Evolutionary conservation across 1,140 invertebrate genomes (phyloP), one percentile per base, ranked within the genome.

Genomic region (Berghia stephanieae): DNA sequence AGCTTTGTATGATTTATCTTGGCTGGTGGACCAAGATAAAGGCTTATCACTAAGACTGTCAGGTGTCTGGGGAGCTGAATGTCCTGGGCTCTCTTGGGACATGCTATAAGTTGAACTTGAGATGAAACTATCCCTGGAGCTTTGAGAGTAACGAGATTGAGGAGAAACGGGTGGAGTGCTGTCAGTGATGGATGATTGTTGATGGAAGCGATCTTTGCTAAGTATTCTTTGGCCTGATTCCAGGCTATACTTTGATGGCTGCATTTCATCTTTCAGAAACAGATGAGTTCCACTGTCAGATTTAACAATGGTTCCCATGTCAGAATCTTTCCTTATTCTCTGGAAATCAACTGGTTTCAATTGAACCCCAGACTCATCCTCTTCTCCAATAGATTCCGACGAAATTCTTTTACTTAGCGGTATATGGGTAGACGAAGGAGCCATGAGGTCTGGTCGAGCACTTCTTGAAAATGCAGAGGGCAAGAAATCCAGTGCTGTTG

Each of bases 211-310:
- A 5, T 74, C 72, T 40, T 43, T 21, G 6, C 27, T n/a, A 5
- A 34, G 3, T 49, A 6, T 57, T 34, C 1, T 34, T 36, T 34
- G 27, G 21, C 5, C 16, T 57, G 27, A 6, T 36, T 27, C 49
- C 69, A n/a, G 60, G 57, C 16, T 49, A 36, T 31, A 75, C 38
- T 75, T 46, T 36, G 73, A 60, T 16, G 74, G 67, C 4, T 77
- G 21, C 44, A 36, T 68, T 43, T 83, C 80, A 42, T 85, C 80
- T 44, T 85, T 81, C 40, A 85, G 78, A 75, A 81, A 86, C 46
- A 87, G 79, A 73, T 87, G 83, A 78, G 83, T 78, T 75, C 87
- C 86, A 81, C 84, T 85, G 57, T 81, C 77, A 63, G 86, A 84
- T 76, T 85, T 85, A 8, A 81, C 55, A 68, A 87, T 55, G 55